phyloP scores from a whole-genome alignment of 2,888 invertebrate genomes.

The Sesia apiformis region DNA sequence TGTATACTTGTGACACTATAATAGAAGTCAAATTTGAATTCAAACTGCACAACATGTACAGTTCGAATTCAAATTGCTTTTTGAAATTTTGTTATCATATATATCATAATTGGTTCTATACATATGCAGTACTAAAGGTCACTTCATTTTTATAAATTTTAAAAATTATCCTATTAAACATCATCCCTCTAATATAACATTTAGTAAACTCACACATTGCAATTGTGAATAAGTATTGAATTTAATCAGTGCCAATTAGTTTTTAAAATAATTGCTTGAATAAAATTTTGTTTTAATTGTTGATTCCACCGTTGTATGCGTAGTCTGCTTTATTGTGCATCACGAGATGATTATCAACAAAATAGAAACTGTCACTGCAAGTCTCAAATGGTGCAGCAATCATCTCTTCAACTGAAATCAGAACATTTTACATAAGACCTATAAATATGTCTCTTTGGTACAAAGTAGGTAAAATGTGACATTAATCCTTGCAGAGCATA shows the following conservation, averaged over 20 bases:
- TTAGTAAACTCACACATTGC: neutral
- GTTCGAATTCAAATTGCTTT: no score
- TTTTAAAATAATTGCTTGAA: neutral
- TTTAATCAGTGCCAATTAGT: neutral
- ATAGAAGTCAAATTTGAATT: no score
- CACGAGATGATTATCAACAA: constrained; percentile 95
- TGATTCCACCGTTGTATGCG: constrained; percentile 91
- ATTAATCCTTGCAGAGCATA: neutral
- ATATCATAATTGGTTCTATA: no score
- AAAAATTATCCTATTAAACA: neutral
- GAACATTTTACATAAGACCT: constrained; percentile 23
- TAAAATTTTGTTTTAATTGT: constrained; percentile 30
- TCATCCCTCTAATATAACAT: neutral
- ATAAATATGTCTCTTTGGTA: constrained; percentile 41
- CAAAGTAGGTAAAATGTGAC: neutral
- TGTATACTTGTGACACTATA: no score
- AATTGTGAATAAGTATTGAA: neutral
- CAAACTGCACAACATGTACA: no score
- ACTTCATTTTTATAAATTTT: neutral
- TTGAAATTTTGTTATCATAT: no score
- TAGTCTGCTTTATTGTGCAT: constrained; percentile 99
- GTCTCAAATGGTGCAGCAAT: constrained; percentile 96
- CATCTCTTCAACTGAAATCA: constrained; percentile 94
- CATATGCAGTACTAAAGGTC: neutral
- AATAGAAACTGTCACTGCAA: constrained; percentile 98